Conservation (phyloP, 2,797 vertebrate species). For the Rhincodon typus region DNA sequence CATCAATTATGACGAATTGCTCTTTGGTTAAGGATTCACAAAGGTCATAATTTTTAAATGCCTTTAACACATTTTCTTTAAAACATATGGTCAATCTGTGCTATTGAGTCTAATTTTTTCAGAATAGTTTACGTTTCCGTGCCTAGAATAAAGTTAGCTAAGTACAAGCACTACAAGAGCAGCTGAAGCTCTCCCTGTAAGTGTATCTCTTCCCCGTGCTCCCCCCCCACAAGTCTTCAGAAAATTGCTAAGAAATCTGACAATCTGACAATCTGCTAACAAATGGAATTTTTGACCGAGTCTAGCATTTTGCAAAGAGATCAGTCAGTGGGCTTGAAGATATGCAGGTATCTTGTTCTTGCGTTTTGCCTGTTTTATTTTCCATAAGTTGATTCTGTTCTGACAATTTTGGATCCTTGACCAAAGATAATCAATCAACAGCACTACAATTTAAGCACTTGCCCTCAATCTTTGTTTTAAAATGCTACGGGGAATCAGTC, state of each 20-base stretch:
- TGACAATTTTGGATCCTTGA: background rate
- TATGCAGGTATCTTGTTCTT: background rate
- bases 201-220: background rate
- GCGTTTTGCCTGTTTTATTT: background rate
- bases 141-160: constrained; percentile 11
- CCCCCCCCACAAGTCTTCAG: background rate
- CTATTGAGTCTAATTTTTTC: background rate
- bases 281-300: background rate
- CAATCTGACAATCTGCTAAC: background rate
- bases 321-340: background rate
- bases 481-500: background rate
- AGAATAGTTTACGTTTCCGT: background rate
- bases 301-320: background rate
- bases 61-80: background rate
- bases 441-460: background rate
- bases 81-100: background rate
- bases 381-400: background rate
- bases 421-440: background rate
- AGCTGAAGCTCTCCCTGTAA: background rate
- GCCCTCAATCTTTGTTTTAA: constrained; percentile 1
- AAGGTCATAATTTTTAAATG: background rate
- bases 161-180: background rate
- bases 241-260: background rate
- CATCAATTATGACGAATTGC: no score
- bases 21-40: no score